Base-by-base conservation (phyloP, 2,113 vertebrate genomes). In the Heterotilapia buettikoferi region DNA sequence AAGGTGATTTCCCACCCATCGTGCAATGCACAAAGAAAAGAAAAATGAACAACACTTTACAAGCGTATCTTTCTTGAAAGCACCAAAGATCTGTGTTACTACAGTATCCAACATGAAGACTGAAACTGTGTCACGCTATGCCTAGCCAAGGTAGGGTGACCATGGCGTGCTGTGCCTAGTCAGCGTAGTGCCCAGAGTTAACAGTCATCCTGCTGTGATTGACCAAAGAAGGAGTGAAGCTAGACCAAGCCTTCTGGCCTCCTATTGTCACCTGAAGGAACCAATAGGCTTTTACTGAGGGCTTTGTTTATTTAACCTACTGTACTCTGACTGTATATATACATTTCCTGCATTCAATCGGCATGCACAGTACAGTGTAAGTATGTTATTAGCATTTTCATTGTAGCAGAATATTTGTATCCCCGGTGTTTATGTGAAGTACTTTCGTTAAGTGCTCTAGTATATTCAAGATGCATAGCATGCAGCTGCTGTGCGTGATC, bases 401-500 rank as follows among this genome's bases (percentile, higher is more conserved):
- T 87, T 90, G 63, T 89, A 29, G 73, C 2, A 26, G 84, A 87
- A 85, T 86, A 84, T 86, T 88, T 82, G 80, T 59, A 84, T 56
- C 80, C 45, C 13, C 4, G 7, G 19, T 89, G 82, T 91, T 91
- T 88, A 54, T 87, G 84, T 86, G 90, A 56, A 53, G 18, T 80
- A 45, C 63, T 78, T 86, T 71, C 9, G 2, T 85, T 80, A 33
- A 59, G 83, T 47, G 83, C 63, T 87, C 79, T 18, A 14, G 54
- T 82, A 90, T 90, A 68, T 89, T 95, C 57, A 21, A 90, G 82
- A 87, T 89, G 86, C 80, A 24, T 50, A 61, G 68, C 90, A 84
- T 86, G 85, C 92, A 83, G 92, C 91, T 91, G 90, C 90, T 86
- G 83, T 86, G 86, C 71, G 31, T 53, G 88, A 78, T 83, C 76